Evolutionary conservation across 2,113 vertebrate species (phyloP).

Genomic region (Vombatus ursinus): DNA sequence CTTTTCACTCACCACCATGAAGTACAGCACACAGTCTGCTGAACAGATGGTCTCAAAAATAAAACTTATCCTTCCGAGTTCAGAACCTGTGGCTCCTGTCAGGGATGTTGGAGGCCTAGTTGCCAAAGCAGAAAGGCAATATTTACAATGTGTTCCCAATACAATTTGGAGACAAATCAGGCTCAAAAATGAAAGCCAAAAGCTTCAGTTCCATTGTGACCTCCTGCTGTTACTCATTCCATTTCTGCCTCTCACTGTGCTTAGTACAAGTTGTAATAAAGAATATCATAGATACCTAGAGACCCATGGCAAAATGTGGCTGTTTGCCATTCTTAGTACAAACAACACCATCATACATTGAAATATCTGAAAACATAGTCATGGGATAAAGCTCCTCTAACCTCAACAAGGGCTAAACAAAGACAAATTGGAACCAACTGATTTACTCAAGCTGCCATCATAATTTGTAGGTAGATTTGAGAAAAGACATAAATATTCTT

Average conservation of each 20-base stretch:
- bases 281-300: neutral
- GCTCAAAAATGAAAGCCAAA: constrained; percentile 24
- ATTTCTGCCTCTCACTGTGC: neutral
- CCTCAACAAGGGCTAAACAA: neutral
- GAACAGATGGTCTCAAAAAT: constrained; percentile 95
- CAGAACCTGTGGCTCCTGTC: constrained; percentile 88
- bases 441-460: neutral
- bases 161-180: constrained; percentile 60
- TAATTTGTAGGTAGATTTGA: neutral
- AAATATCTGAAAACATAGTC: neutral
- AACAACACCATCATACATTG: neutral
- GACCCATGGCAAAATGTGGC: neutral
- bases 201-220: constrained; percentile 6
- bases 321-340: neutral
- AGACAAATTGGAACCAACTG: neutral
- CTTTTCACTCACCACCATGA: constrained; percentile 94
- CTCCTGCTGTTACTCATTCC: neutral
- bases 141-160: constrained; percentile 50
- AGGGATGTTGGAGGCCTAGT: constrained; percentile 92
- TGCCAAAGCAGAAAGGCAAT: constrained; percentile 63
- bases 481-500: neutral
- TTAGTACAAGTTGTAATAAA: neutral
- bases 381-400: neutral
- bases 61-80: constrained; percentile 94
- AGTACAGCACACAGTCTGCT: constrained; percentile 96